Evolutionary conservation across 2,797 vertebrate species (phyloP).

Genomic region (Aselliscus stoliczkanus): DNA sequence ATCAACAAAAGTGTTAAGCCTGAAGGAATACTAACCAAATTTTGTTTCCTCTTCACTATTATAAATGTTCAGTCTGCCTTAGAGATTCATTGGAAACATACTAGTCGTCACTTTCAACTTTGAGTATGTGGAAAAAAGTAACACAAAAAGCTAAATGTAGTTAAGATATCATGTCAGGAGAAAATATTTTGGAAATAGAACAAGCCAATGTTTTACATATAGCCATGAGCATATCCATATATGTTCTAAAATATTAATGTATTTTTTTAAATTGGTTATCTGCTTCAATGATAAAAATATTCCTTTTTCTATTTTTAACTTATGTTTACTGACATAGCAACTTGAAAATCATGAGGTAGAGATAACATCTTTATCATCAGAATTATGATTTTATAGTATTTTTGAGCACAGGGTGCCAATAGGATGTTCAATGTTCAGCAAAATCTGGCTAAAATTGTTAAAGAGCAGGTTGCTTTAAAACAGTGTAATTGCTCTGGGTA

Average conservation of each 20-base stretch:
- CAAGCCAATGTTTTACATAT: neutral
- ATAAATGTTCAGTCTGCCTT: neutral
- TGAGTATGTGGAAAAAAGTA: neutral
- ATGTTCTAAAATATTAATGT: neutral
- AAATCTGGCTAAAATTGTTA: constrained; percentile 1
- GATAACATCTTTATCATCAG: neutral
- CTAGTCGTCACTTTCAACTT: neutral
- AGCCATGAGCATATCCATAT: neutral
- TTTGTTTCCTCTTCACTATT: neutral
- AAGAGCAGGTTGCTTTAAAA: neutral
- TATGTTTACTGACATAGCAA: neutral
- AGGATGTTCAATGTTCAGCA: neutral
- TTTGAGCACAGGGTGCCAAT: neutral
- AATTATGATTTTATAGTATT: constrained; percentile 15
- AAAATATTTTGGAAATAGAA: neutral
- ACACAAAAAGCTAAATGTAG: neutral
- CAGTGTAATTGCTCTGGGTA: neutral
- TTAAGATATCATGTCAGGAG: neutral
- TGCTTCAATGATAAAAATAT: neutral
- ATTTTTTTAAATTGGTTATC: neutral
- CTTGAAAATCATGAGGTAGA: neutral
- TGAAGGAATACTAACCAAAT: neutral
- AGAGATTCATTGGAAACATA: neutral
- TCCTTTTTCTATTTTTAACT: neutral
- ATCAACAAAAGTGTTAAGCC: neutral